Conservation (phyloP, 2,113 vertebrate genomes). For the Myxocyprinus asiaticus region DNA sequence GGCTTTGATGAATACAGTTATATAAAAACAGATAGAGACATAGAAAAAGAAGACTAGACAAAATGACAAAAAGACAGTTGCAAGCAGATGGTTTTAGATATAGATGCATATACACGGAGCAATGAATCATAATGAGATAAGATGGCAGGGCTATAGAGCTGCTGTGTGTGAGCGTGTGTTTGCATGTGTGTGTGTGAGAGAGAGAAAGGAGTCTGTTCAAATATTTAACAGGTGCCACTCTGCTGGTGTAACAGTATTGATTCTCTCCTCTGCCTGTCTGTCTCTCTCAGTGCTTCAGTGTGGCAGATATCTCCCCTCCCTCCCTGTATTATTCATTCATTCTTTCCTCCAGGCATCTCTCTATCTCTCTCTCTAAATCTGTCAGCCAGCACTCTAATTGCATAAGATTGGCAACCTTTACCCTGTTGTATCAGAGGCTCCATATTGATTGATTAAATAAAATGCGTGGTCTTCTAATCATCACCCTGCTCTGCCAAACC, state of each 20-base stretch:
- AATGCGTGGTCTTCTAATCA: not conserved
- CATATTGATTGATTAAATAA: slow-evolving; percentile 3
- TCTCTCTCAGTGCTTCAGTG: not conserved
- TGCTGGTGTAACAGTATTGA: slow-evolving; percentile 49
- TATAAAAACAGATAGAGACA: not conserved
- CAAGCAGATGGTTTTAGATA: slow-evolving; percentile 18
- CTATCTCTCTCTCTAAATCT: not conserved
- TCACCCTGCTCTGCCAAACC: not conserved
- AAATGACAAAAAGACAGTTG: slow-evolving; percentile 4
- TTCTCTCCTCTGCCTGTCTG: slow-evolving; percentile 31
- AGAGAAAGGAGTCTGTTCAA: slow-evolving; percentile 38
- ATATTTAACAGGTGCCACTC: slow-evolving; percentile 52
- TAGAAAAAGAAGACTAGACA: not conserved
- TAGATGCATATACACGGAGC: slow-evolving; percentile 1
- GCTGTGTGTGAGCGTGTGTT: too few species aligned
- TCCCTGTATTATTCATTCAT: slow-evolving; percentile 6
- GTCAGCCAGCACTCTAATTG: not conserved
- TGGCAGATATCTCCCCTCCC: not conserved
- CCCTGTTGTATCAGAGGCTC: not conserved
- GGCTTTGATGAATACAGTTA: not conserved
- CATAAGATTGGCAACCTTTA: slow-evolving; percentile 12
- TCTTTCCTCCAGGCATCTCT: not conserved
- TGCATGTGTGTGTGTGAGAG: not conserved
- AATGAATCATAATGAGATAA: not conserved
- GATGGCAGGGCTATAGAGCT: not conserved